Percentiles rank a stretch among this genome's conserved stretches.
Conservation (phyloP, 2,888 invertebrate species). For the Athalia circularis region DNA sequence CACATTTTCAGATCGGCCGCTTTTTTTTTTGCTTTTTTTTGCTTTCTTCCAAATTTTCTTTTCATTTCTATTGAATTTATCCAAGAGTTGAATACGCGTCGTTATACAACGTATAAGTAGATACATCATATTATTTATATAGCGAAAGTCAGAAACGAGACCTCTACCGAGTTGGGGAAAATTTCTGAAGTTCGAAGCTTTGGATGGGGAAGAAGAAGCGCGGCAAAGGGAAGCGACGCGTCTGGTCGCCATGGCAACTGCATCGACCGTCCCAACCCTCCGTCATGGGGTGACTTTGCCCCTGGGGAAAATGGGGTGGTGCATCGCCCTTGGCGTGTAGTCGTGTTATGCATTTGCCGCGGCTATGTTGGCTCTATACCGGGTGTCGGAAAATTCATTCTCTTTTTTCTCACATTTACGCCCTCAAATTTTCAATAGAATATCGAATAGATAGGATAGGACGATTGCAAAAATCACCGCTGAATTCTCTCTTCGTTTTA, state of each 20-base stretch:
- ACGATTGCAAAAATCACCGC: no score
- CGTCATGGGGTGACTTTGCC: constrained; percentile 58
- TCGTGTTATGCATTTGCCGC: constrained; percentile 57
- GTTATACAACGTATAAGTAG: no score
- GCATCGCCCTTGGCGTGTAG: constrained; percentile 67
- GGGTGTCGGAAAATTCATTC: constrained; percentile 14
- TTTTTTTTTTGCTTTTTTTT: no score
- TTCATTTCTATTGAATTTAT: no score
- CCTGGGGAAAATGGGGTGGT: constrained; percentile 64
- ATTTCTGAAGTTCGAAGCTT: constrained; percentile 24
- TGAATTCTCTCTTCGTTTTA: no score
- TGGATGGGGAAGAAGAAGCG: constrained; percentile 37
- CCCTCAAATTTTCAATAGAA: no score
- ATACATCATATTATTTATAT: no score
- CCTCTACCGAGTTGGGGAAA: no score
- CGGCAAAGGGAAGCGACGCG: constrained; percentile 68
- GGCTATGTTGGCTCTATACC: constrained; percentile 30
- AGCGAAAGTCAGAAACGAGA: constrained; percentile 2
- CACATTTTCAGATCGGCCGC: no score
- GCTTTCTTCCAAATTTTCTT: no score
- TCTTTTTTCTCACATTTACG: background rate
- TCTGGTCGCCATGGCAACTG: constrained; percentile 76
- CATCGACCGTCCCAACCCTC: constrained; percentile 75
- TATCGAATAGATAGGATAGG: no score
- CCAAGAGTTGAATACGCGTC: no score